Evolutionary conservation across 2,797 vertebrate genomes (phyloP), one percentile per base, ranked within the genome.

Genomic region (Myripristis murdjan): DNA sequence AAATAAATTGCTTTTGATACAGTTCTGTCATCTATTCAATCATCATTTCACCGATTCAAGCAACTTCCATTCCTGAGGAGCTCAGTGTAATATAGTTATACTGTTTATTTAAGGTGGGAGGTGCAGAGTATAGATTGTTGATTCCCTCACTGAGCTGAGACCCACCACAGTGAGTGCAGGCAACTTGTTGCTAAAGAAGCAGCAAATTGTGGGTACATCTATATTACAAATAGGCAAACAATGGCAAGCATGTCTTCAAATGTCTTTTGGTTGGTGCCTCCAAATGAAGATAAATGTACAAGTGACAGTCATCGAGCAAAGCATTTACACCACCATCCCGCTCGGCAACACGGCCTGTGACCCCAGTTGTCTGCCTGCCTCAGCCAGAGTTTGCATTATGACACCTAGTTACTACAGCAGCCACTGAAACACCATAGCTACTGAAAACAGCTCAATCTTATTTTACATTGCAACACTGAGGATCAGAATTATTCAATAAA

Each of bases 401-500:
- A 83, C 86, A 79, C 55, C 60, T 66, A 81, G 70, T 74, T 83
- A 78, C 81, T 78, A 73, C 57, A 80, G 83, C 74, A 57, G 89
- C 84, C 79, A 69, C 82, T 70, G 64, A 81, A 76, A 79, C 71
- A 83, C 70, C 84, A 86, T 55, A 64, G 80, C 72, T 73, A 83
- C 77, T 65, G 53, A 65, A 75, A 78, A 78, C 65, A 73, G 74
- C 76, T 79, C 70, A 70, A 14, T 37, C 67, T 75, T 81, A 48
- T 76, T 73, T 56, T 51, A 81, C 65, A 79, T 74, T 72, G 70
- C 73, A 85, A 92, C 76, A 76, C 41, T 41, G 70, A 87, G 69
- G 63, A 81, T 74, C 76, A 64, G 70, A 86, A 56, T 70, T 64
- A 59, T 70, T 81, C 67, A 77, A 90, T 90, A 88, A 89, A 85